These are phyloP conservation scores for rat (Rattus norvegicus) DNA, from an alignment of 2,113 vertebrate genomes.

Conservation along the genomic window DNA sequence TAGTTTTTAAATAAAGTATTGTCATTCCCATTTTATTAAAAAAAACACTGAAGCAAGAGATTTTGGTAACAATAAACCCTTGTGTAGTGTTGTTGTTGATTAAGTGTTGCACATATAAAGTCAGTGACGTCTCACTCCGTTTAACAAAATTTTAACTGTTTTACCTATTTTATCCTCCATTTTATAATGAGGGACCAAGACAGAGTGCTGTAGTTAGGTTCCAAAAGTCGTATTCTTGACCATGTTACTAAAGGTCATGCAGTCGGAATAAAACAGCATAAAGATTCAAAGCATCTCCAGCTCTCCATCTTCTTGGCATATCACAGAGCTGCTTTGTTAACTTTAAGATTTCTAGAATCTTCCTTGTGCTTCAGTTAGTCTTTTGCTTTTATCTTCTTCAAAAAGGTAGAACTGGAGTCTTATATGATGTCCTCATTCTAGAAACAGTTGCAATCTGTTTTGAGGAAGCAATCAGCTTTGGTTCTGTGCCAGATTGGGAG, in stretches of 20 bases:
- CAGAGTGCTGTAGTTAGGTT: neutral
- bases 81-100: neutral
- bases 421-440: neutral
- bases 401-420: slow-evolving; percentile 17
- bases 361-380: neutral
- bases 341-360: slow-evolving; percentile 29
- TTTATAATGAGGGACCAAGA: neutral
- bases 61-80: neutral
- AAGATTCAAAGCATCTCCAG: neutral
- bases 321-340: neutral
- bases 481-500: neutral
- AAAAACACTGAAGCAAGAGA: neutral
- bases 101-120: neutral
- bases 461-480: neutral
- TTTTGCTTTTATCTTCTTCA: neutral
- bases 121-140: neutral
- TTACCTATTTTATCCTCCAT: neutral
- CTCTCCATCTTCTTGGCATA: neutral
- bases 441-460: neutral
- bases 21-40: neutral
- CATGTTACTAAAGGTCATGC: neutral
- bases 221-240: neutral
- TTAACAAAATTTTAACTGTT: neutral
- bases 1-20: neutral
- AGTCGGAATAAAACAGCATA: neutral